Evolutionary conservation across 1,140 invertebrate species (phyloP).

Genomic region (Hermetia illucens): DNA sequence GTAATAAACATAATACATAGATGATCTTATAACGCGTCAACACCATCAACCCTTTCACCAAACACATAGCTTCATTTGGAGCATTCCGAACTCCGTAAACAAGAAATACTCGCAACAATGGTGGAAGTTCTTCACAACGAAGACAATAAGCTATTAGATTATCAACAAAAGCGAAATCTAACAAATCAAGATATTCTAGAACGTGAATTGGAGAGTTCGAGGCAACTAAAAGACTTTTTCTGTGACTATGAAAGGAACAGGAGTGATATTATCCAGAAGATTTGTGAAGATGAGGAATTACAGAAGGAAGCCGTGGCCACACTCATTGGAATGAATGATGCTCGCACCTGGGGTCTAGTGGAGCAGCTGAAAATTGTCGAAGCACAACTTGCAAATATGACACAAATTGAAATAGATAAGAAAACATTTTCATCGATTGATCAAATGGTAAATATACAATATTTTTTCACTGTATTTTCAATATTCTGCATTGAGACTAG

Average conservation of each 20-base stretch:
- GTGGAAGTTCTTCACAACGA: constrained; percentile 49
- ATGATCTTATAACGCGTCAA: not conserved
- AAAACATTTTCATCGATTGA: constrained; percentile 50
- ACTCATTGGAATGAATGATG: constrained; percentile 56
- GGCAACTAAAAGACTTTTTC: constrained; percentile 41
- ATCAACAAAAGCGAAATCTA: constrained; percentile 17
- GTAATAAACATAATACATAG: not conserved
- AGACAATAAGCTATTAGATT: constrained; percentile 18
- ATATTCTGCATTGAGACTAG: constrained; percentile 3
- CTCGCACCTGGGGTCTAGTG: constrained; percentile 55
- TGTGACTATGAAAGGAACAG: constrained; percentile 44
- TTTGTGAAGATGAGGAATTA: constrained; percentile 49
- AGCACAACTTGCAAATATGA: constrained; percentile 55
- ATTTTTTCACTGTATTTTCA: too few relatives aligned
- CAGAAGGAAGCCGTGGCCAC: constrained; percentile 60
- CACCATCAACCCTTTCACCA: not conserved
- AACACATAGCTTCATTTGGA: constrained; percentile 5
- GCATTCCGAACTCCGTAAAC: constrained; percentile 21
- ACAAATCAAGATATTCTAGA: constrained; percentile 20
- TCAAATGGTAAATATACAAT: constrained; percentile 39
- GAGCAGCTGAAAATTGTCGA: constrained; percentile 67
- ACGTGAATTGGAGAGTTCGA: constrained; percentile 40
- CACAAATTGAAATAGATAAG: constrained; percentile 57
- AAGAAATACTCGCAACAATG: constrained; percentile 47
- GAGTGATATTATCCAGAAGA: constrained; percentile 38